These are phyloP conservation scores for Pterocles gutturalis DNA, from an alignment of 2,113 vertebrate species.

Conservation along the genomic window DNA sequence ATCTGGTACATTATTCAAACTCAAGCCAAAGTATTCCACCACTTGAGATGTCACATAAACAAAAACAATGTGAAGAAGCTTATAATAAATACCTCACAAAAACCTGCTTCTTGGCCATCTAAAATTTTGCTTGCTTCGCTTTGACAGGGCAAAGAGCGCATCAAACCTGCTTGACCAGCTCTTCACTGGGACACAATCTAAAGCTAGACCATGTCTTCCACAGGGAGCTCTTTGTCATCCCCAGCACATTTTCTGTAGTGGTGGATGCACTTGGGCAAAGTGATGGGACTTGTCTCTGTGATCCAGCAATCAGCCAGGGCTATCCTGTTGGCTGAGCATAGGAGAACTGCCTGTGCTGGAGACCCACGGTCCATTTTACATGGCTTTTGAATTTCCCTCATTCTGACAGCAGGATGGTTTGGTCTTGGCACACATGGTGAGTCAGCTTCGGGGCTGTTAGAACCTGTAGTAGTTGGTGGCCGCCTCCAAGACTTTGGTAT, in stretches of 20 bases:
- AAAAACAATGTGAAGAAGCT: neutral
- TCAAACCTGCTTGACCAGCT: neutral
- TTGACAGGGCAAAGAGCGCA: neutral
- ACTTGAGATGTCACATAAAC: neutral
- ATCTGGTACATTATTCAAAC: slow-evolving; percentile 28
- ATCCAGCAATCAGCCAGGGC: neutral
- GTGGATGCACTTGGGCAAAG: neutral
- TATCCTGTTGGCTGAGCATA: neutral
- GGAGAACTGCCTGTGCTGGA: neutral
- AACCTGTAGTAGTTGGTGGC: neutral
- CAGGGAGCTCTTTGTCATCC: neutral
- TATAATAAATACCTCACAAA: neutral
- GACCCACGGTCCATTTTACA: neutral
- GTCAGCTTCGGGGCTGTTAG: neutral
- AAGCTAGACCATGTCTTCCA: neutral
- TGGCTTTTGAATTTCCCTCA: neutral
- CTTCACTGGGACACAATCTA: neutral
- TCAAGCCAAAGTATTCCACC: neutral
- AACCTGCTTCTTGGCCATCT: neutral
- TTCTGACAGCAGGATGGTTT: neutral
- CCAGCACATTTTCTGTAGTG: neutral
- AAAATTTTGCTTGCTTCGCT: neutral
- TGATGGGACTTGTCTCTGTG: neutral
- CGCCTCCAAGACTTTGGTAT: neutral
- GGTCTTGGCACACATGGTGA: neutral